Conservation (phyloP, 2,113 vertebrate species). For the Odocoileus hemionus region DNA sequence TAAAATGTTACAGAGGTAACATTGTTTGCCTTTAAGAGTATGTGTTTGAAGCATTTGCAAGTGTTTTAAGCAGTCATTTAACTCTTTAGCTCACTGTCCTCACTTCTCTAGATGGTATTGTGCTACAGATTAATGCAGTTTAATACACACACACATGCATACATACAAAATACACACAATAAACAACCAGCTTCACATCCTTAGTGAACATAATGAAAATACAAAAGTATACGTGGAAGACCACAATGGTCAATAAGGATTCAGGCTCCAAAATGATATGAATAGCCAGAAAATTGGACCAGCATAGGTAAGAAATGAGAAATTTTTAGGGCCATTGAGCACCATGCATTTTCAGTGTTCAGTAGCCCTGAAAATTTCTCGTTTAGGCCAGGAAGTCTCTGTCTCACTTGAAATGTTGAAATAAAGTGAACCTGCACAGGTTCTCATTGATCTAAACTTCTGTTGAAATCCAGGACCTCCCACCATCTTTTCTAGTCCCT, state of each 20-base stretch:
- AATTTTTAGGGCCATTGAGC: slow-evolving; percentile 80
- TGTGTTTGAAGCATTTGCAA: neutral
- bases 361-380: slow-evolving; percentile 82
- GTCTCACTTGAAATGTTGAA: slow-evolving; percentile 69
- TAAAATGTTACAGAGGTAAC: neutral
- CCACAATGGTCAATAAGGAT: slow-evolving; percentile 15
- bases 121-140: slow-evolving; percentile 57
- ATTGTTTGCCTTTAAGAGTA: slow-evolving; percentile 12
- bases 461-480: slow-evolving; percentile 6
- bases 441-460: slow-evolving; percentile 57
- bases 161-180: neutral
- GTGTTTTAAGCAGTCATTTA: slow-evolving; percentile 17
- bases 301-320: slow-evolving; percentile 78
- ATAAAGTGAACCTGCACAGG: slow-evolving; percentile 38
- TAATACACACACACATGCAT: neutral
- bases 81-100: slow-evolving; percentile 36
- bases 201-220: slow-evolving; percentile 42
- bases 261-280: slow-evolving; percentile 52
- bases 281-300: slow-evolving; percentile 68
- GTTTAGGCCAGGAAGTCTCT: slow-evolving; percentile 74
- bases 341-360: slow-evolving; percentile 73
- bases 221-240: neutral
- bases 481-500: neutral
- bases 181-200: slow-evolving; percentile 33
- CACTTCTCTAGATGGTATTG: slow-evolving; percentile 4